Evolutionary conservation across 2,797 vertebrate genomes (phyloP).

Genomic region (Scolopax rusticola): DNA sequence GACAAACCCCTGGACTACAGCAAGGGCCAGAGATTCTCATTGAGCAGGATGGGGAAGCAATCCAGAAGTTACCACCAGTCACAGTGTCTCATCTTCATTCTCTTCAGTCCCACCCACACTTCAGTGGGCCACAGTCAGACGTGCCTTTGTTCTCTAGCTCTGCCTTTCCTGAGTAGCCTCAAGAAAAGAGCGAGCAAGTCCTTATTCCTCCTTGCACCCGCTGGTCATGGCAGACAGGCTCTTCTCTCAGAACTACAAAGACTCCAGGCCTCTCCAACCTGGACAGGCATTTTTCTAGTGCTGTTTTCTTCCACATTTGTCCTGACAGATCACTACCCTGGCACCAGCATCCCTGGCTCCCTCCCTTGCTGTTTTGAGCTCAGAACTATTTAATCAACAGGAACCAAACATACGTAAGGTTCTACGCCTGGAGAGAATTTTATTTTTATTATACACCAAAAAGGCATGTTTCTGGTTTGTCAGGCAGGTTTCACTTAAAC

Average conservation of each 20-base stretch:
- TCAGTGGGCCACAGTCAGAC: neutral
- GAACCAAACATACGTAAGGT: neutral
- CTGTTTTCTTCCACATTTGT: neutral
- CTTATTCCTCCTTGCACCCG: neutral
- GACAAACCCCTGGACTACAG: neutral
- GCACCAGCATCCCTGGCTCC: neutral
- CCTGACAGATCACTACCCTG: neutral
- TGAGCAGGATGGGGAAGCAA: neutral
- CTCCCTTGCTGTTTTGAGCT: neutral
- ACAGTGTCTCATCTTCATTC: neutral
- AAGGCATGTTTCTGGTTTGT: slow-evolving; percentile 62
- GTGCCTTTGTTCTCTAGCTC: neutral
- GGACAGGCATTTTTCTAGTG: neutral
- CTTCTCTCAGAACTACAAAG: neutral
- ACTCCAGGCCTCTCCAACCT: neutral
- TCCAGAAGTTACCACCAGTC: neutral
- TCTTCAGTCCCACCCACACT: neutral
- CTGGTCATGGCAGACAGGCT: neutral
- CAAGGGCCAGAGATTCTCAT: neutral
- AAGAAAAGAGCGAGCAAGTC: neutral
- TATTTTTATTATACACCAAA: slow-evolving; percentile 66
- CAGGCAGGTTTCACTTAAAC: slow-evolving; percentile 64
- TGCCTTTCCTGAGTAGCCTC: neutral
- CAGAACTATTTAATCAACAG: slow-evolving; percentile 30
- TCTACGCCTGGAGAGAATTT: slow-evolving; percentile 18